A percentile compares a stretch with the other conserved stretches of the same genome.
Conservation (phyloP, 2,888 invertebrate genomes). For the Drosophila kokeensis region DNA sequence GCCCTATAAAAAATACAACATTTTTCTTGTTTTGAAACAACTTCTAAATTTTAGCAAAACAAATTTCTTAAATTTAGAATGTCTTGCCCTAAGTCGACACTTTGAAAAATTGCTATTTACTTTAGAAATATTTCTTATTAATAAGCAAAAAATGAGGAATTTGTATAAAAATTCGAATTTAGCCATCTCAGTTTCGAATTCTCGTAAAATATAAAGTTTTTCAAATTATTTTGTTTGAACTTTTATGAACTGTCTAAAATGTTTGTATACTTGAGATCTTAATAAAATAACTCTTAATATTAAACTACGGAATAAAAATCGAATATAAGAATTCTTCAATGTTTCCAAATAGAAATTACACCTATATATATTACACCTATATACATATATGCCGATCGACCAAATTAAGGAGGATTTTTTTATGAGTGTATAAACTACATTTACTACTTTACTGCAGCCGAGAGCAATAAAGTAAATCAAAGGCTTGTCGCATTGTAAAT, state of each 20-base stretch:
- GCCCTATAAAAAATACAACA: fast-evolving
- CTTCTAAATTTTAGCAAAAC: neutral
- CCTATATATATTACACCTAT: neutral
- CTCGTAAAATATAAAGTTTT: neutral
- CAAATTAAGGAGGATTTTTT: neutral
- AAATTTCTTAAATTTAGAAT: neutral
- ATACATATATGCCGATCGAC: neutral
- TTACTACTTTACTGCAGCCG: constrained; percentile 34
- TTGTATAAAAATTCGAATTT: too few relatives aligned
- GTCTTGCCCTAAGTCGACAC: too few relatives aligned
- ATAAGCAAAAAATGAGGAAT: too few relatives aligned
- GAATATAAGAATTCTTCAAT: neutral
- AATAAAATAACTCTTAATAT: neutral
- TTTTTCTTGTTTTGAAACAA: neutral
- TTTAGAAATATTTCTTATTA: too few relatives aligned
- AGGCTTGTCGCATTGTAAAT: constrained; percentile 42
- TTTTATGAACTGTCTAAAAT: neutral
- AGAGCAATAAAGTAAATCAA: constrained; percentile 64
- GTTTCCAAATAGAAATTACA: neutral
- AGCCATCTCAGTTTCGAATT: too few relatives aligned
- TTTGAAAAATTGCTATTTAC: too few relatives aligned
- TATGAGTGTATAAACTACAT: neutral
- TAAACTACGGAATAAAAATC: neutral
- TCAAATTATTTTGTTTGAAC: too few relatives aligned
- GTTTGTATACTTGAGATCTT: neutral